A percentile compares a stretch with the other conserved stretches of the same genome.
These are phyloP conservation scores for Eulithis prunata DNA, from an alignment of 2,888 invertebrate genomes.

Conservation along the genomic window DNA sequence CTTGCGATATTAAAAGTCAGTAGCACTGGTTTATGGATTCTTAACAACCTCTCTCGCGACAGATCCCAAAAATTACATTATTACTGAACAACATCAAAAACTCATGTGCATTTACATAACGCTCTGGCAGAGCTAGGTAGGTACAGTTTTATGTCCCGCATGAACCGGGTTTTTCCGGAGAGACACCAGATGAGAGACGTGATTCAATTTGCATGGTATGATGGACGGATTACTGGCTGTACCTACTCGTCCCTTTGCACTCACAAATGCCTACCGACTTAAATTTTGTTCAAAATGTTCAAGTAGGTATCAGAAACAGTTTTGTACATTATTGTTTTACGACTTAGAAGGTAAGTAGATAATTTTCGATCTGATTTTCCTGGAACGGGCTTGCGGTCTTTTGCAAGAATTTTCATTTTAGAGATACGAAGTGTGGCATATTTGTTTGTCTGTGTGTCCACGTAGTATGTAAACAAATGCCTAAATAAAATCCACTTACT, in stretches of 20 bases:
- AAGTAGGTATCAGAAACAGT: neutral
- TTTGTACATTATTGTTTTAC: neutral
- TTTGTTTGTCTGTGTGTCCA: no score
- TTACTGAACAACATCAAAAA: constrained; percentile 20
- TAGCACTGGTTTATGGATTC: no score
- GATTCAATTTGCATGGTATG: constrained; percentile 80
- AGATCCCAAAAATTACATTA: constrained; percentile 5
- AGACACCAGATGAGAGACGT: constrained; percentile 75
- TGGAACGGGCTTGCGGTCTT: neutral
- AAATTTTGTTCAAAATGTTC: constrained; percentile 25
- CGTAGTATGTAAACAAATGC: no score
- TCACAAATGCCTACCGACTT: constrained; percentile 50
- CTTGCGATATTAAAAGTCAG: no score
- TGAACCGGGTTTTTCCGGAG: constrained; percentile 51
- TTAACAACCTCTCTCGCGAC: no score
- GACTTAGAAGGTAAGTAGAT: neutral
- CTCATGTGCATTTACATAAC: constrained; percentile 26
- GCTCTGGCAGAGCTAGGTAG: constrained; percentile 7
- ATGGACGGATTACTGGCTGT: constrained; percentile 73
- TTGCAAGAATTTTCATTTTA: no score
- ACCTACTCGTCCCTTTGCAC: constrained; percentile 52
- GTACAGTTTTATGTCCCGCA: constrained; percentile 38
- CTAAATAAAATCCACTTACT: no score
- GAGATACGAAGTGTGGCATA: no score
- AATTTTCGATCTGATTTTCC: neutral